Conservation (phyloP, 2,113 vertebrate genomes). For the Hemicordylus capensis region DNA sequence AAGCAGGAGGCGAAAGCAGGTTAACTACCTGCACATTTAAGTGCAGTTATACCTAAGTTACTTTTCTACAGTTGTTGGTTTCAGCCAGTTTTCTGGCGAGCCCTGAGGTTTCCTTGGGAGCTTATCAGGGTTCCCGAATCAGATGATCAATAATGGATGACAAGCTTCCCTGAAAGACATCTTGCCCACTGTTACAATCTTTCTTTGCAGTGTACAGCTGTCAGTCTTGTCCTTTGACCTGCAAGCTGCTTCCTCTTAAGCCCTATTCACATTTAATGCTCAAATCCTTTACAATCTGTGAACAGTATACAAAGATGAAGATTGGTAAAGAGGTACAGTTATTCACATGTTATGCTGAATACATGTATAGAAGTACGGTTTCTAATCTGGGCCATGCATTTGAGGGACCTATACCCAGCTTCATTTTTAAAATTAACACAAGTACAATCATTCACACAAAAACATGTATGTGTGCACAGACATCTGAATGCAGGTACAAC, state of each 20-base stretch:
- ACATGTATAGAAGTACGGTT: too few relatives aligned
- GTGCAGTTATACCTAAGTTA: constrained; percentile 34
- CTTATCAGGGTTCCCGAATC: background rate
- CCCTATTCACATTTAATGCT: too few relatives aligned
- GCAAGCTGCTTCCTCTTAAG: background rate
- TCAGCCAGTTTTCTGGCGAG: background rate
- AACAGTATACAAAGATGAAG: too few relatives aligned
- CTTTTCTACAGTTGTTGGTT: constrained; percentile 7
- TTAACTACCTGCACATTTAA: constrained; percentile 43
- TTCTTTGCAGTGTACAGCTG: background rate
- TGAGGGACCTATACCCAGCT: too few relatives aligned
- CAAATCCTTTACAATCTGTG: too few relatives aligned
- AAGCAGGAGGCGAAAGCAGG: constrained; percentile 22
- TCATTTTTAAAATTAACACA: too few relatives aligned
- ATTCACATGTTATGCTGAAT: too few relatives aligned
- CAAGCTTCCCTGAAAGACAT: background rate
- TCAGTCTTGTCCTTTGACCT: background rate
- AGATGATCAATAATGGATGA: background rate
- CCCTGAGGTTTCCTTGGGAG: background rate
- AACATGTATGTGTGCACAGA: too few relatives aligned
- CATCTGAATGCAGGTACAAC: too few relatives aligned
- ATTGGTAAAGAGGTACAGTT: too few relatives aligned
- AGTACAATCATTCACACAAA: too few relatives aligned
- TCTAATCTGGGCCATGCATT: too few relatives aligned
- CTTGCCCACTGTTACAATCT: background rate